A percentile compares a stretch with the other conserved stretches of the same genome.
These are phyloP conservation scores for Cebus imitator DNA, from an alignment of 2,113 vertebrate species.

Conservation along the genomic window DNA sequence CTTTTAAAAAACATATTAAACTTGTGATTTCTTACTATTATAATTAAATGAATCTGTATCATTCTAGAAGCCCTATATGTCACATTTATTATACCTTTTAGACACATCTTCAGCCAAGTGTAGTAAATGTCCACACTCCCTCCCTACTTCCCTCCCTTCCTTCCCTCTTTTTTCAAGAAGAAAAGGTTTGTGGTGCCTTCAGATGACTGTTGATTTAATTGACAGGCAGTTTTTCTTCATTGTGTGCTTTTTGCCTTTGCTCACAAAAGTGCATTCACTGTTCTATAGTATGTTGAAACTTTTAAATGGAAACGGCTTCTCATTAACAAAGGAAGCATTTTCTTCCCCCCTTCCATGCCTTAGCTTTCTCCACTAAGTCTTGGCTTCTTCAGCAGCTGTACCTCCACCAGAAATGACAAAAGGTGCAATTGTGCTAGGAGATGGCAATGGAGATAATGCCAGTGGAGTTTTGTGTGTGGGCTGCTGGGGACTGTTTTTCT, in stretches of 20 bases:
- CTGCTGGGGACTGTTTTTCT: conserved; percentile 59
- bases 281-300: conserved; percentile 66
- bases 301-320: conserved; percentile 73
- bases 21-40: conserved; percentile 14
- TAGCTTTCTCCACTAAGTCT: conserved; percentile 37
- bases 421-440: conserved; percentile 62
- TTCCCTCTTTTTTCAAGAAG: not conserved
- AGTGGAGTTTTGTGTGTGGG: conserved; percentile 25
- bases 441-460: conserved; percentile 38
- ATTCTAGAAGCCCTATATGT: not conserved
- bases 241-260: not conserved
- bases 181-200: conserved; percentile 26
- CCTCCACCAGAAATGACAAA: conserved; percentile 72
- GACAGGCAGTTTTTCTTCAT: conserved; percentile 51
- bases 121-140: not conserved
- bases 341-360: conserved; percentile 49
- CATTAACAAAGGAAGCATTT: conserved; percentile 63
- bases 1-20: conserved; percentile 39
- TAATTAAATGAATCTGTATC: not conserved
- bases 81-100: not conserved
- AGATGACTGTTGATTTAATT: conserved; percentile 24
- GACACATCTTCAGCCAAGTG: not conserved
- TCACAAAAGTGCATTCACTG: conserved; percentile 67
- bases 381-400: conserved; percentile 60
- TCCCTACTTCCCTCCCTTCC: not conserved